phyloP scores from a whole-genome alignment of 2,113 vertebrate genomes.

The Lepus americanus region DNA sequence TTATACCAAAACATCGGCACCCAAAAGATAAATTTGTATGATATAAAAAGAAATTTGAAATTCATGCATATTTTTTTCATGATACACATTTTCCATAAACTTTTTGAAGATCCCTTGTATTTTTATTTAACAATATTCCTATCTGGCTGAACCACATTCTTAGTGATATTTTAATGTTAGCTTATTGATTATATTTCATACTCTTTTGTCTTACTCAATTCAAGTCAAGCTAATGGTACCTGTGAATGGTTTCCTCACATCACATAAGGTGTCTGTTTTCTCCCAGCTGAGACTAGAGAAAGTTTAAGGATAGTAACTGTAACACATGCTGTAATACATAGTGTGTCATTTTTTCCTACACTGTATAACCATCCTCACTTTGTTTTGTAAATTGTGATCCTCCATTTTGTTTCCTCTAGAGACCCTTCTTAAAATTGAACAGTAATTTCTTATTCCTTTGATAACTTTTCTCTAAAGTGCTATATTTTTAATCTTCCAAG shows the following conservation, averaged over 20 bases:
- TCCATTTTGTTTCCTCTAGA: background rate
- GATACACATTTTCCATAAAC: too few relatives aligned
- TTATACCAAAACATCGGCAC: too few relatives aligned
- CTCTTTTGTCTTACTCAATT: background rate
- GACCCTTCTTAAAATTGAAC: background rate
- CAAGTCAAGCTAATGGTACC: background rate
- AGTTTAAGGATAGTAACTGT: background rate
- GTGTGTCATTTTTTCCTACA: background rate
- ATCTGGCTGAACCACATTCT: background rate
- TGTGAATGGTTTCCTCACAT: background rate
- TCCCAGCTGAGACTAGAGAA: background rate
- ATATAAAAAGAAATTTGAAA: too few relatives aligned
- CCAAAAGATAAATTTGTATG: too few relatives aligned
- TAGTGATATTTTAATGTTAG: constrained; percentile 6
- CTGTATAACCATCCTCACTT: background rate
- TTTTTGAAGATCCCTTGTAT: too few relatives aligned
- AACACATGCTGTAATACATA: background rate
- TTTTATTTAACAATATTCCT: background rate
- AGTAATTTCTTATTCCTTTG: background rate
- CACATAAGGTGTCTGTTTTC: background rate
- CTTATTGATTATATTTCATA: background rate
- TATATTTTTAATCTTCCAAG: constrained; percentile 8
- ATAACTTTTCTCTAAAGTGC: constrained; percentile 32
- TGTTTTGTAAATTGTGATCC: background rate
- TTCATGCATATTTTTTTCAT: too few relatives aligned